Base-by-base conservation (phyloP, 2,113 vertebrate genomes). In the Diadophis punctatus region DNA sequence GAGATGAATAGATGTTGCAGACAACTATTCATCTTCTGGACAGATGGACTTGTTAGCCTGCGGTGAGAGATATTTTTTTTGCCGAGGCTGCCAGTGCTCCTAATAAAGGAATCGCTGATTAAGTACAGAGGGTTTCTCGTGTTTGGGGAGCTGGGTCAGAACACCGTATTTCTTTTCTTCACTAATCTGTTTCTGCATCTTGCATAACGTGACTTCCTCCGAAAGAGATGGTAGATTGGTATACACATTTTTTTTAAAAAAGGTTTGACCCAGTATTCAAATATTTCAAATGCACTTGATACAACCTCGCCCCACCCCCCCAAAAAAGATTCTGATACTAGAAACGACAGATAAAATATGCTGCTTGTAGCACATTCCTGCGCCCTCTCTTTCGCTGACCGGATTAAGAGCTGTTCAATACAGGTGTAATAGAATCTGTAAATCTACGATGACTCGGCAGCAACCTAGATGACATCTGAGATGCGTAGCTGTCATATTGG, bases 371-470 rank as follows among this genome's bases (percentile, higher is more conserved):
- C 97, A 7, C 2, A 2, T 34, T 4, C 43, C 18, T 1, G 8
- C 3, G 3, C 11, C n/a, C 3, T 39, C 25, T 43, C 27, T 53
- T 96, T 92, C 94, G 94, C 96, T 90, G 93, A 94, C 91, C 94
- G 96, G 96, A 97, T 97, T 96, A 97, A 98, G 96, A 97, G 94
- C 95, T 97, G 96, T 96, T 98, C 97, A 97, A 97, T 97, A 97
- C 94, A 97, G 96, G 93, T 94, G 96, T 98, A 98, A 98, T 97
- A 97, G 97, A 98, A 98, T 96, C 97, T 97, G 96, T 98, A 98
- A 98, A 98, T 98, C 97, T 97, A 91, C 93, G 89, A 92, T 96
- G 95, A 94, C 95, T 97, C 93, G 60, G 93, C 95, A 97, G 93
- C 92, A 88, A 95, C 39, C 95, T 93, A 95, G 95, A 94, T 97